A percentile compares a stretch with the other conserved stretches of the same genome.
phyloP scores from a whole-genome alignment of 1,140 invertebrate species.

The Vanessa atalanta region DNA sequence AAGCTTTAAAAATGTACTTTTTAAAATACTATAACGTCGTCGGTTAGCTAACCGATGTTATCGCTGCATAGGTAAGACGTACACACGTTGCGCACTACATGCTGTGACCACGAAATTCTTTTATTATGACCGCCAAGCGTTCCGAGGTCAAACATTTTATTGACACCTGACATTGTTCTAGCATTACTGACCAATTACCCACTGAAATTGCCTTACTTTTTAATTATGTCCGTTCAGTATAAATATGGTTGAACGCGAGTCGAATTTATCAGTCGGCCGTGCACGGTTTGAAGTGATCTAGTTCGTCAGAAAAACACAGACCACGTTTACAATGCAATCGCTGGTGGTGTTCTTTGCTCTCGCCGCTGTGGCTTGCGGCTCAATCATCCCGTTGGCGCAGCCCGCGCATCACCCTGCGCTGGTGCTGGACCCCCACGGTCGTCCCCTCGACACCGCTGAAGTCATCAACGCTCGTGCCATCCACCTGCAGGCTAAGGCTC shows the following conservation, averaged over 20 bases:
- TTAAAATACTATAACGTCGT: slow-evolving; percentile 26
- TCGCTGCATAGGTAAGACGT: slow-evolving; percentile 39
- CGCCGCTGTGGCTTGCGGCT: slow-evolving; percentile 60
- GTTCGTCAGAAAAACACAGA: slow-evolving; percentile 68
- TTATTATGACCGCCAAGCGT: slow-evolving; percentile 62
- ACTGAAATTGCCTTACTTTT: slow-evolving; percentile 73
- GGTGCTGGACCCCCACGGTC: slow-evolving; percentile 68
- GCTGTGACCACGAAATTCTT: slow-evolving; percentile 69
- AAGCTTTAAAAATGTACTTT: slow-evolving; percentile 25
- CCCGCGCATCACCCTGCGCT: slow-evolving; percentile 62
- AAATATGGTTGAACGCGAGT: slow-evolving; percentile 60
- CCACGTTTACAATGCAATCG: slow-evolving; percentile 75
- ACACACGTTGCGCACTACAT: slow-evolving; percentile 65
- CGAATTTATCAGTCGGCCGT: slow-evolving; percentile 69
- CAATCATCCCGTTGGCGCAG: slow-evolving; percentile 60
- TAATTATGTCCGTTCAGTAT: slow-evolving; percentile 76
- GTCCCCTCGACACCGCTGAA: slow-evolving; percentile 75
- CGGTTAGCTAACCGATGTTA: slow-evolving; percentile 42
- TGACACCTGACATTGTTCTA: slow-evolving; percentile 78
- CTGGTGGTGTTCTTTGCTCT: slow-evolving; percentile 60
- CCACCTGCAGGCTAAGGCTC: slow-evolving; percentile 71
- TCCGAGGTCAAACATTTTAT: slow-evolving; percentile 70
- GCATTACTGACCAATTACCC: slow-evolving; percentile 58
- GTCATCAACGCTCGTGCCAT: slow-evolving; percentile 77
- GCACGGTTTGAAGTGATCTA: slow-evolving; percentile 71